Evolutionary conservation across 2,113 vertebrate species (phyloP).

Genomic region (Meriones unguiculatus): DNA sequence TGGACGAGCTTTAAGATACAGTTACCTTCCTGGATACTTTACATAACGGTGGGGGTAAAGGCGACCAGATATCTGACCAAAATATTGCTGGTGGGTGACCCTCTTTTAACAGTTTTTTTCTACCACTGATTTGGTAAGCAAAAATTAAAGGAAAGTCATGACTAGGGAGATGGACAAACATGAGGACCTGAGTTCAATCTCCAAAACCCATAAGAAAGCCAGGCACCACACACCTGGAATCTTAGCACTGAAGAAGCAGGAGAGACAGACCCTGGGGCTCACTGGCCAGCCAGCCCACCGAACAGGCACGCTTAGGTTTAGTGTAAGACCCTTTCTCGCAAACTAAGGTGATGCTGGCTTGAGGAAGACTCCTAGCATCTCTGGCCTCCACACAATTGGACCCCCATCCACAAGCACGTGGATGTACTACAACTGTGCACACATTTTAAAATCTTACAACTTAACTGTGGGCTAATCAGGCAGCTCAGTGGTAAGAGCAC

Average conservation of each 20-base stretch:
- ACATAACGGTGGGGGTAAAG: not conserved
- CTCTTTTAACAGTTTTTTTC: slow-evolving; percentile 12
- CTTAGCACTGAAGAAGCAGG: not conserved
- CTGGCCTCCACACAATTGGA: not conserved
- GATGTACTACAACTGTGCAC: not conserved
- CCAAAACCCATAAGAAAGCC: not conserved
- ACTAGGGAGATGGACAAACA: not conserved
- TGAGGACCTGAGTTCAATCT: not conserved
- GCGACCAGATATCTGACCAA: not conserved
- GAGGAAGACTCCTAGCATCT: not conserved
- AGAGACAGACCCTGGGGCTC: no score
- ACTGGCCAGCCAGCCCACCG: no score
- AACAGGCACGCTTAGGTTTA: not conserved
- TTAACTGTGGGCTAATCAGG: not conserved
- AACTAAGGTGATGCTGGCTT: not conserved
- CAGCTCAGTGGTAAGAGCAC: not conserved
- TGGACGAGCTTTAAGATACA: not conserved
- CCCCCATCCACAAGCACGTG: not conserved
- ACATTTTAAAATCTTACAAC: not conserved
- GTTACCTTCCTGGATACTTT: slow-evolving; percentile 6
- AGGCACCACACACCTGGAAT: not conserved
- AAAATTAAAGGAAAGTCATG: not conserved
- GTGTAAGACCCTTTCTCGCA: not conserved
- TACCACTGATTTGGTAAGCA: not conserved
- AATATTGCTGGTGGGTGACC: not conserved